These are phyloP conservation scores for Callaeas wilsoni DNA, from an alignment of 2,113 vertebrate species.

Conservation along the genomic window DNA sequence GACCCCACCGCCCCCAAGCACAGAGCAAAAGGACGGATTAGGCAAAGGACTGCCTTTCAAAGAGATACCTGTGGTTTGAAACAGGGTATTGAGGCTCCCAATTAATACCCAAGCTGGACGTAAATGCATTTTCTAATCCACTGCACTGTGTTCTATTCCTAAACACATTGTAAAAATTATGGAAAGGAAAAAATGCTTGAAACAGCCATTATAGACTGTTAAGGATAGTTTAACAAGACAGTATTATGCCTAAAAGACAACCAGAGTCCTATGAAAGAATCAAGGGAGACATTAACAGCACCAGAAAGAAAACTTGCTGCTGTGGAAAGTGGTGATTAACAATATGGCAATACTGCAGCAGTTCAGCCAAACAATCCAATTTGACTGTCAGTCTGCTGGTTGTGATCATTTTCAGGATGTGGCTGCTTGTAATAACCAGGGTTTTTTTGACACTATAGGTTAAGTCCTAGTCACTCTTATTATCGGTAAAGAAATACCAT, in stretches of 20 bases:
- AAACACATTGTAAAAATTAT: neutral
- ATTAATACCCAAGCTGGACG: neutral
- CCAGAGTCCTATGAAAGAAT: neutral
- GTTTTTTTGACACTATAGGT: neutral
- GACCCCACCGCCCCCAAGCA: neutral
- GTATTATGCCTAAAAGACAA: neutral
- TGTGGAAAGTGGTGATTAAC: constrained; percentile 23
- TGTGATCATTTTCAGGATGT: neutral
- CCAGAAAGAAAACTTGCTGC: constrained; percentile 4
- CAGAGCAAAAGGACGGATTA: neutral
- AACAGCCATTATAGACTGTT: neutral
- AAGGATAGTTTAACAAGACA: neutral
- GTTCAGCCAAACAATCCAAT: neutral
- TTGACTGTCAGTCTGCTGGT: neutral
- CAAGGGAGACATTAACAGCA: constrained; percentile 3
- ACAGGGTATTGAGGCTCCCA: neutral
- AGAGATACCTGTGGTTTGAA: neutral
- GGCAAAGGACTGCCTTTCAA: neutral
- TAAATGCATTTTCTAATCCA: neutral
- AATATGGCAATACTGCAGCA: neutral
- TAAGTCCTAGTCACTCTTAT: neutral
- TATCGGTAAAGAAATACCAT: neutral
- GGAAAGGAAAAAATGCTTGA: neutral
- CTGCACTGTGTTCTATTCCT: neutral
- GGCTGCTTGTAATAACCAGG: neutral